Base-by-base conservation (phyloP, 2,113 vertebrate species). In the Channa argus region DNA sequence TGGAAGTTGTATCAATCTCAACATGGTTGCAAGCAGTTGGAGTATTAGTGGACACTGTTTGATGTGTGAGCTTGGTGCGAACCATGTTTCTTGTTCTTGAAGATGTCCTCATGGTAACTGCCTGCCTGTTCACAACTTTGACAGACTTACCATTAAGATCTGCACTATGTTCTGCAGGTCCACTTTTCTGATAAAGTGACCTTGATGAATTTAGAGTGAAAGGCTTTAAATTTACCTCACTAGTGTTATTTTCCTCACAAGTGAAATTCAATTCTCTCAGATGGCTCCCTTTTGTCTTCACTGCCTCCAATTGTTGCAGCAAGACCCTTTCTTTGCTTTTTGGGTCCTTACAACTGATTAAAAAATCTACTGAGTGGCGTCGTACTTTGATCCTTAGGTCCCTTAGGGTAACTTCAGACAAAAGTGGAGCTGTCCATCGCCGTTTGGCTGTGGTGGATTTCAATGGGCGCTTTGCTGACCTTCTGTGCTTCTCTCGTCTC, bases 291-390 rank as follows among this genome's bases (percentile, higher is more conserved):
- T 80, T 73, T 1, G 84, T 79, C 67, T 79, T 86, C 58, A 67
- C 41, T 5, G 77, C 79, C 83, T 94, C 93, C 11, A 94, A 78
- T 15, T 61, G 69, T 6, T 86, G 71, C 37, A 94, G 82, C 14
- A 92, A 55, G n/a, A 85, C 86, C 54, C 93, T 79, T 63, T 92
- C 91, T 71, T 87, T 90, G 77, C 93, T 90, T n/a, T 85, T 73
- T 5, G 92, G 91, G 74, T 94, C 83, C 71, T 90, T 93, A 65
- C 92, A 94, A 24, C 79, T 86, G 39, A 93, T 68, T 37, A 93
- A 74, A 56, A 94, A 94, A 37, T 93, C 91, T 76, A 92, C 54
- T 0, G 88, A 88, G 90, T 94, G 94, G 77, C 82, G 92, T 50
- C 87, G 90, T 47, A 95, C 75, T 82, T 83, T 78, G 67, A 95